Conservation (phyloP, 2,113 vertebrate genomes). For the Clinocottus analis region DNA sequence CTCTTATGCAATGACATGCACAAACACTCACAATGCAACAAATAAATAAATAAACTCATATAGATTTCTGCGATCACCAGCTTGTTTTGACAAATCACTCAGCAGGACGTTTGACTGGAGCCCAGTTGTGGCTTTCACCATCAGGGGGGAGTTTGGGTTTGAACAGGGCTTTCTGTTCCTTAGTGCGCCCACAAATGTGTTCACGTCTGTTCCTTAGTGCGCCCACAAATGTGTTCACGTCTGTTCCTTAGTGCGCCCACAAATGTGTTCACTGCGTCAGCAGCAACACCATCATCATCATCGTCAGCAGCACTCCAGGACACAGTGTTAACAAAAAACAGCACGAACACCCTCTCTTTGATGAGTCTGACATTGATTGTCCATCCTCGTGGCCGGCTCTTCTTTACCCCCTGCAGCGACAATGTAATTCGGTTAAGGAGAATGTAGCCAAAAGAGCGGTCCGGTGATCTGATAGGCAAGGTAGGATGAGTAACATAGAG, state of each 20-base stretch:
- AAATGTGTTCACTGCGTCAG: constrained; percentile 9
- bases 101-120: constrained; percentile 38
- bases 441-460: constrained; percentile 58
- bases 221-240: constrained; percentile 20
- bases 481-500: constrained; percentile 49
- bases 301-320: constrained; percentile 11
- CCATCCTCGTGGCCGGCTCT: constrained; percentile 37
- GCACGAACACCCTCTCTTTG: constrained; percentile 20
- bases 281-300: background rate
- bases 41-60: constrained; percentile 24
- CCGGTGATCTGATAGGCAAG: constrained; percentile 16
- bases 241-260: constrained; percentile 12
- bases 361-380: constrained; percentile 57
- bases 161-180: constrained; percentile 32
- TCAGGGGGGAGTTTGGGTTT: constrained; percentile 48
- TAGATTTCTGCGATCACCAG: constrained; percentile 22
- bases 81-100: constrained; percentile 56
- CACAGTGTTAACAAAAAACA: constrained; percentile 40
- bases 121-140: constrained; percentile 55
- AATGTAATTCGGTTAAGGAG: constrained; percentile 68
- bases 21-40: constrained; percentile 27
- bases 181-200: constrained; percentile 16
- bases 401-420: constrained; percentile 61
- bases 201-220: constrained; percentile 7
- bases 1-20: constrained; percentile 33